phyloP scores from a whole-genome alignment of 2,797 vertebrate species.

The Spea hammondii region DNA sequence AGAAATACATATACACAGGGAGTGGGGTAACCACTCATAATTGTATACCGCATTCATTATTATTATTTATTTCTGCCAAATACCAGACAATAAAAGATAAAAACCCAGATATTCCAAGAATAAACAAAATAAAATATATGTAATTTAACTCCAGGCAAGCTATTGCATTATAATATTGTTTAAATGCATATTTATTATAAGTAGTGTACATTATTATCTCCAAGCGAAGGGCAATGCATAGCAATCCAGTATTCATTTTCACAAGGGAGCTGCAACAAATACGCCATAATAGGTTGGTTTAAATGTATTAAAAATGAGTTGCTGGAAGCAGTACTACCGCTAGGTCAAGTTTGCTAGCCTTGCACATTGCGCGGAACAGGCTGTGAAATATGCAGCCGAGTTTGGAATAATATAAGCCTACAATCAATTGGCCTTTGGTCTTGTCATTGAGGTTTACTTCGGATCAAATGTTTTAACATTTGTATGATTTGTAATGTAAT shows the following conservation, averaged over 20 bases:
- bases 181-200: not conserved
- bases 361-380: not conserved
- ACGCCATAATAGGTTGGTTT: conserved; percentile 25
- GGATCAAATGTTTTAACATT: not conserved
- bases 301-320: conserved; percentile 41
- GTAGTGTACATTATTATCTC: conserved; percentile 5
- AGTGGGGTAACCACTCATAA: too few relatives aligned
- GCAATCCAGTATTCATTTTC: conserved; percentile 19
- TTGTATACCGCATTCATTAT: too few relatives aligned
- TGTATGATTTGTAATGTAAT: not conserved
- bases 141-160: not conserved
- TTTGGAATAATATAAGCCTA: not conserved
- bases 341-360: conserved; percentile 15
- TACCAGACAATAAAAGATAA: too few relatives aligned
- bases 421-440: not conserved
- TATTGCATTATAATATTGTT: conserved; percentile 1
- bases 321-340: conserved; percentile 24
- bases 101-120: too few relatives aligned
- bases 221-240: conserved; percentile 7
- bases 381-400: conserved; percentile 1
- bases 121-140: too few relatives aligned
- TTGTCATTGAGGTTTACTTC: not conserved
- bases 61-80: too few relatives aligned
- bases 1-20: too few relatives aligned
- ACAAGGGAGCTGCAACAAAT: conserved; percentile 10